Evolutionary conservation across 2,888 invertebrate species (phyloP), one percentile per base, ranked within the genome.

Genomic region (Drosophila kambysellisi): DNA sequence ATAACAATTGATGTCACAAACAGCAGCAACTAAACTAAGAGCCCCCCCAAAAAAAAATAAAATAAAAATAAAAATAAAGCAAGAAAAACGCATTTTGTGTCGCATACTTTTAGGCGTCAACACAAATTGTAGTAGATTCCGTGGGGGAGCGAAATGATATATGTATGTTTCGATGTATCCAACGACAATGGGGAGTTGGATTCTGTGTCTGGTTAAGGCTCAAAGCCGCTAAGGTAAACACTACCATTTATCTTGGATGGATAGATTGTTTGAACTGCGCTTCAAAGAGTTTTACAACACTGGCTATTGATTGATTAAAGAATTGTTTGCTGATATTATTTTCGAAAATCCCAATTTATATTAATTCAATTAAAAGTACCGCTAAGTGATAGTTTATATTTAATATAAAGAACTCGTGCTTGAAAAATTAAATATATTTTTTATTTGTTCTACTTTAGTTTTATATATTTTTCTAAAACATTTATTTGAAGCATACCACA

Each of bases 1-100:
- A 88, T 88, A 90, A 89, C 91, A 90, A 90, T 87, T 75, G 90
- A 83, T 83, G 90, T 86, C 90, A 86, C 70, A 71, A 75, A 62
- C 69, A 74, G 67, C 70, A 71, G 41, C 41, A 68, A 64, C 73
- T 56, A 70, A 70, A 70, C 83, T 74, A 76, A 86, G 67, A 73
- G 69, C 54, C 11, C 17, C 56, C 70, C 56, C 41, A 9, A 9
- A 17, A 39, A 17, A n/a, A 4, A 20, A 46, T 9, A n/a, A 39
- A 39, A 17, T 9, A 3, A 20, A 43, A 63, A 37, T 41, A 43
- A 20, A 25, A 25, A 25, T 25, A 25, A 60, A 70, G 30, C 48
- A 67, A 43, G 46, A 57, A 61, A 76, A 65, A 71, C 63, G 60
- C 70, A 67, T 73, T 70, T 76, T 71, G 46, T 73, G 52, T 70